These are phyloP conservation scores for Drosophila parvula DNA, from an alignment of 1,140 invertebrate species.

Conservation along the genomic window DNA sequence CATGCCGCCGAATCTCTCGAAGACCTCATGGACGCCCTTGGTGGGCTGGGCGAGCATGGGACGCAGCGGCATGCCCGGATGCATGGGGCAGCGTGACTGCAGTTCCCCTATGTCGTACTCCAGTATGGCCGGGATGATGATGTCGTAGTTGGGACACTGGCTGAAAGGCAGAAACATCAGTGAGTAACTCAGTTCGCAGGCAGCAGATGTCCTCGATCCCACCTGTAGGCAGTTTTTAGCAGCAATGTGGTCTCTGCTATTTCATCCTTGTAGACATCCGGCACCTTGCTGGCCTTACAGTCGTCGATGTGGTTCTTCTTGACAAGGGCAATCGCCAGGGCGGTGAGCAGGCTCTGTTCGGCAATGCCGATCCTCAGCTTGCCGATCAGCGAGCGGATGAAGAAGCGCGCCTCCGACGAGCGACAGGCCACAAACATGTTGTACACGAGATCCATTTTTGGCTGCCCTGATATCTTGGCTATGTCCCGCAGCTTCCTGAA, in stretches of 20 bases:
- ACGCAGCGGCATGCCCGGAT: slow-evolving; percentile 97
- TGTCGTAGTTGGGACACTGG: slow-evolving; percentile 98
- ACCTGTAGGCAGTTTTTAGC: slow-evolving; percentile 97
- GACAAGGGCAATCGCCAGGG: slow-evolving; percentile 92
- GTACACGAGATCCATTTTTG: slow-evolving; percentile 93
- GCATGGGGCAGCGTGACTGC: slow-evolving; percentile 93
- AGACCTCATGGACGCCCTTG: slow-evolving; percentile 95
- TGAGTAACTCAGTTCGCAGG: no score
- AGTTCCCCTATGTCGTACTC: slow-evolving; percentile 92
- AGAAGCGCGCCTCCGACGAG: slow-evolving; percentile 94
- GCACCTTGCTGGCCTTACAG: slow-evolving; percentile 88
- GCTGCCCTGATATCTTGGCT: slow-evolving; percentile 92
- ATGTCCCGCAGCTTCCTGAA: slow-evolving; percentile 96
- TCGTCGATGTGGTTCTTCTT: slow-evolving; percentile 87
- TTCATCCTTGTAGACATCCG: slow-evolving; percentile 87
- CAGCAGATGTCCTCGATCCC: slow-evolving; percentile 50
- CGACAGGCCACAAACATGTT: slow-evolving; percentile 97
- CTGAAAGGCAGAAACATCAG: slow-evolving; percentile 83
- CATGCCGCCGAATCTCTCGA: slow-evolving; percentile 94
- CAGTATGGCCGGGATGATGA: slow-evolving; percentile 92
- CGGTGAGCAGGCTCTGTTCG: slow-evolving; percentile 97
- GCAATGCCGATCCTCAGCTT: slow-evolving; percentile 98
- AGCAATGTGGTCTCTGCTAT: slow-evolving; percentile 91
- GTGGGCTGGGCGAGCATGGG: slow-evolving; percentile 99
- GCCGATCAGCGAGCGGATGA: slow-evolving; percentile 94